phyloP scores from a whole-genome alignment of 2,888 invertebrate species.

The Pseudolycoriella hygida region DNA sequence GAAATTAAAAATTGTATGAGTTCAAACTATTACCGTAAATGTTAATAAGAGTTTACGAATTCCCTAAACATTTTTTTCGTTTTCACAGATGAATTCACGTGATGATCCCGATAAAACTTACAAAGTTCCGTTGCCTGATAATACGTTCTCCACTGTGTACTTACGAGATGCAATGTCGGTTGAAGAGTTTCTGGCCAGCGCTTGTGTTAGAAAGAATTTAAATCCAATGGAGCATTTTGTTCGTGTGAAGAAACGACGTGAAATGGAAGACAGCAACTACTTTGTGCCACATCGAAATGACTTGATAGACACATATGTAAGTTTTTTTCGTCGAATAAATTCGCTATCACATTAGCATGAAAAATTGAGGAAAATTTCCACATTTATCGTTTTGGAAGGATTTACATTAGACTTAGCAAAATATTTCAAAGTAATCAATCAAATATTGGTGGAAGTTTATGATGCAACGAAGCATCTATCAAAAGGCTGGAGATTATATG shows the following conservation, averaged over 20 bases:
- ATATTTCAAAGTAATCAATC: no score
- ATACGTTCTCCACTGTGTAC: conserved; percentile 62
- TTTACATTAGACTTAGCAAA: no score
- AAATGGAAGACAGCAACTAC: conserved; percentile 92
- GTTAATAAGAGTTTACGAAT: no score
- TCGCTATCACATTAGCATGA: no score
- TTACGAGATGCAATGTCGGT: conserved; percentile 87
- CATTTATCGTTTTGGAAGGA: no score
- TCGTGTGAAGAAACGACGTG: conserved; percentile 80
- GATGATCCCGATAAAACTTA: conserved; percentile 77
- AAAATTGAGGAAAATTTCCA: no score
- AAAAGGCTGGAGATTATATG: no score
- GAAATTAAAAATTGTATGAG: no score
- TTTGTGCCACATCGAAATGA: conserved; percentile 91
- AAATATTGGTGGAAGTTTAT: no score
- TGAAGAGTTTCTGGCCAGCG: conserved; percentile 84
- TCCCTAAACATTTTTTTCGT: conserved; percentile 16
- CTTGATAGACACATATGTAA: conserved; percentile 88
- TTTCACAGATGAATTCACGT: conserved; percentile 60
- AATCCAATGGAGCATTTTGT: conserved; percentile 94
- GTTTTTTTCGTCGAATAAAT: conserved; percentile 26
- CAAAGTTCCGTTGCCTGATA: conserved; percentile 80
- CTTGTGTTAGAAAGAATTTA: conserved; percentile 80
- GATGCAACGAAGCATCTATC: no score
- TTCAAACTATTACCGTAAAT: no score